Base-by-base conservation (phyloP, 2,113 vertebrate species). In the Antechinus flavipes region DNA sequence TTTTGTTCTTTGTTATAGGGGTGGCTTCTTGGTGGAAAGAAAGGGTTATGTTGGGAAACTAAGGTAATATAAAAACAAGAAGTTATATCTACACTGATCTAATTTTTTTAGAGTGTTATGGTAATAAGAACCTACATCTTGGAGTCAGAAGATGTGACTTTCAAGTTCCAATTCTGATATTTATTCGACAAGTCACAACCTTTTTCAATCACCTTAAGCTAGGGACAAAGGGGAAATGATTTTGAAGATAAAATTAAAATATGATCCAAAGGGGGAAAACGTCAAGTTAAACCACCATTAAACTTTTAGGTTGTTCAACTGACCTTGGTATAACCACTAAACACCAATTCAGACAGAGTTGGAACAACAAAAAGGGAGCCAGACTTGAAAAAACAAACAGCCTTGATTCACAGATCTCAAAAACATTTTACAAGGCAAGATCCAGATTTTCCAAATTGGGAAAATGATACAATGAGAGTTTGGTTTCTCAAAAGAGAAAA, bases 301-400 rank as follows among this genome's bases (percentile, higher is more conserved):
- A 10, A 16, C 0, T 22, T 23, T 1, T 7, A 10, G 24, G 5
- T 6, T 10, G 58, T 23, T 93, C 76, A 27, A 25, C 0, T 8
- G 0, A 8, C 26, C 53, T 47, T n/a, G 25, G 2, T 14, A 23
- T n/a, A 54, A 7, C 27, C 14, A 26, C 52, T 10, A 8, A 53
- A 84, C 0, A 16, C 89, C 14, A 22, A 90, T 90, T 49, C 49
- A 49, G 49, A 49, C 89, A 50, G 35, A 84, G 35, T 84, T 8
- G 7, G n/a, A 35, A 90, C 24, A 50, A 90, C 10, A 12, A 50
- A 90, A 23, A 90, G 50, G 14, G 11, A 6, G 14, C 3, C n/a
- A 42, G 68, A 14, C 30, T 2, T 35, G 42, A n/a, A 1, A 76
- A n/a, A 90, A 49, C n/a, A 50, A 90, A 49, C 22, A 27, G 54